phyloP scores from a whole-genome alignment of 2,888 invertebrate genomes.

The Hecatera dysodea region DNA sequence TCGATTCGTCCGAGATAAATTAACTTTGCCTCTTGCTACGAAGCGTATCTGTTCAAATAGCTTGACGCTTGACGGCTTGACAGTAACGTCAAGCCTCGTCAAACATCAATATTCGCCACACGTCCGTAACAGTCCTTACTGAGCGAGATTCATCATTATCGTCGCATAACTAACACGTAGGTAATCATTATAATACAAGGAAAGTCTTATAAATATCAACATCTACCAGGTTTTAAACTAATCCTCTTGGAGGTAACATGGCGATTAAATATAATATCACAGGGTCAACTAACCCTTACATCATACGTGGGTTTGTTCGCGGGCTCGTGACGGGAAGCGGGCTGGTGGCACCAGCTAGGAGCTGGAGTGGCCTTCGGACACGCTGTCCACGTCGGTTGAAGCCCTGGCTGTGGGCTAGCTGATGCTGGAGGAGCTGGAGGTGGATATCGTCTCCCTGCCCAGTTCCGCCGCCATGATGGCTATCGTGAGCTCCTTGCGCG shows the following conservation, averaged over 20 bases:
- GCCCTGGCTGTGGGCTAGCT: conserved; percentile 88
- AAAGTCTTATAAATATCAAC: conserved; percentile 59
- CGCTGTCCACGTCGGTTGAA: conserved; percentile 85
- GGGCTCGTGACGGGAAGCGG: conserved; percentile 64
- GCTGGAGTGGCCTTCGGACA: conserved; percentile 79
- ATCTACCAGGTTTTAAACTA: conserved; percentile 52
- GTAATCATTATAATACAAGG: conserved; percentile 57
- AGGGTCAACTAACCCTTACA: conserved; percentile 71
- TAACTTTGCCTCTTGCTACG: conserved; percentile 7
- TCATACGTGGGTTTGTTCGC: conserved; percentile 70
- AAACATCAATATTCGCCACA: conserved; percentile 25
- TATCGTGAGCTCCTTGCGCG: conserved; percentile 94
- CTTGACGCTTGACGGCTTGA: conserved; percentile 5
- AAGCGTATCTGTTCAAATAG: conserved; percentile 19
- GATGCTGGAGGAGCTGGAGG: conserved; percentile 84
- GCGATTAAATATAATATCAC: conserved; percentile 78
- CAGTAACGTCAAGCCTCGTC: conserved; percentile 24
- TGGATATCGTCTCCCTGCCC: conserved; percentile 84
- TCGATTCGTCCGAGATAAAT: conserved; percentile 12
- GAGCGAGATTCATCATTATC: conserved; percentile 61
- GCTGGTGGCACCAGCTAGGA: conserved; percentile 76
- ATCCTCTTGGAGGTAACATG: conserved; percentile 74
- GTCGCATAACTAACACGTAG: conserved; percentile 31
- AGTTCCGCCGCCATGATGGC: conserved; percentile 91
- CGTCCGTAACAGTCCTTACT: conserved; percentile 38